Evolutionary conservation across 2,888 invertebrate species (phyloP), one percentile per base, ranked within the genome.

Genomic region (Reticulitermes lucifugus): DNA sequence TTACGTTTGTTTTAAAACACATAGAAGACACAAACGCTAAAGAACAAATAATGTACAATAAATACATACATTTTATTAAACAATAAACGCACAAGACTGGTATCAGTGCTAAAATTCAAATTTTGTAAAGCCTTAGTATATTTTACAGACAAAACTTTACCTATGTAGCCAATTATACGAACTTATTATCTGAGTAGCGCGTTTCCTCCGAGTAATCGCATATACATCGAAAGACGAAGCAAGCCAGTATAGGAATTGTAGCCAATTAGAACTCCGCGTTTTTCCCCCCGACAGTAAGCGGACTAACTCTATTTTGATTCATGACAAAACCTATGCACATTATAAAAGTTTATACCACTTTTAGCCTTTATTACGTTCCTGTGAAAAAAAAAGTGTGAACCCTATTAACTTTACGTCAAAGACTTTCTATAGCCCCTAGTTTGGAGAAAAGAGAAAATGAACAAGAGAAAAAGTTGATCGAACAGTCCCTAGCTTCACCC

Each of bases 321-420:
- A 12, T 29, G 35, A 29, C 12, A 73, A 73, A 73, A 73, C 73
- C 73, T 41, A 41, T 18, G 22, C 35, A 35, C 43, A 70, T 81
- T 81, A 81, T 81, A 81, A 81, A 81, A 81, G 65, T 81, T 81
- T 81, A 81, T 81, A 81, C 81, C 65, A 81, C 81, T 81, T 81
- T 65, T 25, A 55, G 70, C 35, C 70, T 81, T 70, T 81, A 81
- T 81, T 81, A 18, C 81, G 60, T 60, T 41, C 35, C 65, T 81
- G 22, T 22, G n/a, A 65, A 35, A 81, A 41, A 81, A 81, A 81
- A 81, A 65, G 25, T 43, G 70, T 65, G 81, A 81, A 81, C 70
- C 65, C 81, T 81, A 81, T 81, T 81, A 81, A 81, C 81, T 81
- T 81, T 81, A 81, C 70, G 81, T 81, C 81, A 81, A 81, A 81